Conservation (phyloP, 2,888 invertebrate species). For the Pedicia rivosa region DNA sequence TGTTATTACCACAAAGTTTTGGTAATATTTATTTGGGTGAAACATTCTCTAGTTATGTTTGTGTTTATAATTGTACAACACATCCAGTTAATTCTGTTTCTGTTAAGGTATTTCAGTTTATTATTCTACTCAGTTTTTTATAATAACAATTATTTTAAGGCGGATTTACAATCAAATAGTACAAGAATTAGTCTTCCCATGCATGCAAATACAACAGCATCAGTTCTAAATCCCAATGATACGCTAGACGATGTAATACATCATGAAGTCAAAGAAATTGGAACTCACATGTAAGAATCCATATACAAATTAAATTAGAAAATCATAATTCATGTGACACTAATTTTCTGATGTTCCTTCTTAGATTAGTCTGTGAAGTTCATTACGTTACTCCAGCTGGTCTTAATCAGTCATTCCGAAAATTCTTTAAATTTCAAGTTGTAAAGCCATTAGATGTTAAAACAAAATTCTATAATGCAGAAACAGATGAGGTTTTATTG, state of each 20-base stretch:
- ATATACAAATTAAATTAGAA: conserved; percentile 4
- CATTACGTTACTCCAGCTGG: conserved; percentile 65
- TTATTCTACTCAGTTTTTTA: conserved; percentile 1
- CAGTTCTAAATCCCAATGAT: conserved; percentile 53
- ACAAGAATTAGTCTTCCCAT: conserved; percentile 72
- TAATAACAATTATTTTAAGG: conserved; percentile 33
- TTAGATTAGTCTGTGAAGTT: conserved; percentile 87
- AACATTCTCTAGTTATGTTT: conserved; percentile 94
- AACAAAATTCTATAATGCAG: conserved; percentile 95
- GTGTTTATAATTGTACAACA: conserved; percentile 89
- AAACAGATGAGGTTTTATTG: conserved; percentile 56
- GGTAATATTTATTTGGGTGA: conserved; percentile 97
- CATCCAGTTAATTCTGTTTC: conserved; percentile 68
- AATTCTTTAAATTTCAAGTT: conserved; percentile 97
- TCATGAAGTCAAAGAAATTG: conserved; percentile 98
- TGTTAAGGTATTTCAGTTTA: conserved; percentile 40
- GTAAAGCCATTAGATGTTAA: conserved; percentile 96
- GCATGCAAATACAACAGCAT: conserved; percentile 45
- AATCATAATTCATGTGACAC: not conserved
- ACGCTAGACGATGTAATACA: conserved; percentile 91
- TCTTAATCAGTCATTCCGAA: conserved; percentile 72
- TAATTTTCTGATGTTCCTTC: conserved; percentile 16
- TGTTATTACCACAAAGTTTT: conserved; percentile 90
- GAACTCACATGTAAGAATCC: conserved; percentile 78
- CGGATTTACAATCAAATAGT: conserved; percentile 84